Conservation (phyloP, 92 coral and sea anemone genomes). For the Zoanthus sansibaricus region DNA sequence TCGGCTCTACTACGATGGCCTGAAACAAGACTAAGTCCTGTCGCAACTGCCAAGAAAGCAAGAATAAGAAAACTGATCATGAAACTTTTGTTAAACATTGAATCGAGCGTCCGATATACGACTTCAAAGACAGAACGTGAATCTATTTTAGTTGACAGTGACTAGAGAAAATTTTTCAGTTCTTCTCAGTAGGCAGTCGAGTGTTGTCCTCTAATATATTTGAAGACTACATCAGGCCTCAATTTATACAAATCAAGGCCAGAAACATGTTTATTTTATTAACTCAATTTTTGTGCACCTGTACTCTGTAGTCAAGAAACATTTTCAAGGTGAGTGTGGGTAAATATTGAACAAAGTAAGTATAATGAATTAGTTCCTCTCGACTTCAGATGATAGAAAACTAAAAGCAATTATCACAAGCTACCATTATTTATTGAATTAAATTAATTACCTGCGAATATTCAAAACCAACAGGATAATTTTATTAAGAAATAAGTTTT, state of each 20-base stretch:
- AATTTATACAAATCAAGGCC: constrained; percentile 33
- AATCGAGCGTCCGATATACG: neutral
- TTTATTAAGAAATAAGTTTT: neutral
- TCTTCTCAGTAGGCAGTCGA: constrained; percentile 30
- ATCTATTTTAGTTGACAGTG: neutral
- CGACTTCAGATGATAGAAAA: constrained; percentile 5
- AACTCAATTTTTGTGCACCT: constrained; percentile 11
- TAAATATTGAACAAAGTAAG: neutral
- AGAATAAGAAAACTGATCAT: neutral
- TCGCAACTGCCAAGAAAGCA: constrained; percentile 15
- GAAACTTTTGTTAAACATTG: constrained; percentile 18
- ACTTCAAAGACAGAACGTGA: neutral
- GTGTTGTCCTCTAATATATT: neutral
- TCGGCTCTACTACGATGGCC: neutral
- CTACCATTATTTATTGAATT: neutral
- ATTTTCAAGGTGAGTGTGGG: neutral
- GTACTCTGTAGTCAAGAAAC: neutral
- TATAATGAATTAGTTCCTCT: constrained; percentile 3
- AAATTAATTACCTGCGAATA: neutral
- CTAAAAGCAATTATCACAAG: neutral
- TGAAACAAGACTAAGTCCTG: constrained; percentile 4
- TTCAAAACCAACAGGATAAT: neutral
- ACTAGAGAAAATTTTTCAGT: neutral
- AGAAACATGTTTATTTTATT: constrained; percentile 49
- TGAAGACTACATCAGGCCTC: constrained; percentile 19